A percentile compares a stretch with the other conserved stretches of the same genome.
Evolutionary conservation across 2,797 vertebrate species (phyloP).

Genomic region (Chrosomus eos): DNA sequence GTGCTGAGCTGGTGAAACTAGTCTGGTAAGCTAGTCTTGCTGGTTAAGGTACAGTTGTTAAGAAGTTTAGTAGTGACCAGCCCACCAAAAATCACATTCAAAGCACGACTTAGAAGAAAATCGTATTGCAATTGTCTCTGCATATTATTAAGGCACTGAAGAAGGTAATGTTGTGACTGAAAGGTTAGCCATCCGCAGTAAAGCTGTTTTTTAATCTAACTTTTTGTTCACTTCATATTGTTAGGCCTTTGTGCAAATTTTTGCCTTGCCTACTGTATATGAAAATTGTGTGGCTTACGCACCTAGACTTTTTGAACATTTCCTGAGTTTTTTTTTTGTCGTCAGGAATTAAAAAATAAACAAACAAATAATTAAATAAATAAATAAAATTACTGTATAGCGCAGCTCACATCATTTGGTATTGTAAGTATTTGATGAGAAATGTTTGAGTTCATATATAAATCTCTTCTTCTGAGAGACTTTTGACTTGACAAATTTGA

Average conservation of each 20-base stretch:
- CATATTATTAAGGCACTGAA: not conserved
- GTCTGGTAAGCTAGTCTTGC: too few species aligned
- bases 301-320: too few species aligned
- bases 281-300: not conserved
- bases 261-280: not conserved
- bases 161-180: too few species aligned
- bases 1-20: not conserved
- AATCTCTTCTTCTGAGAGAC: constrained; percentile 3
- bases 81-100: not conserved
- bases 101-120: not conserved
- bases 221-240: not conserved
- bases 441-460: not conserved
- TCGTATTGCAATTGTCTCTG: not conserved
- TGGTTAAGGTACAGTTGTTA: not conserved
- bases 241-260: not conserved
- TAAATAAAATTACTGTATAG: not conserved
- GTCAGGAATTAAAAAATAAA: too few species aligned
- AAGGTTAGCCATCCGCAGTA: too few species aligned
- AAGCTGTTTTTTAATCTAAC: too few species aligned
- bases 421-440: not conserved
- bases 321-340: too few species aligned
- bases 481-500: not conserved
- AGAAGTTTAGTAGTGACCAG: not conserved
- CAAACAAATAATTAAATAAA: not conserved
- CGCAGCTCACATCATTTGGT: not conserved